A percentile compares a stretch with the other conserved stretches of the same genome.
phyloP scores from a whole-genome alignment of 2,888 invertebrate genomes.

The Coleophora flavipennella region DNA sequence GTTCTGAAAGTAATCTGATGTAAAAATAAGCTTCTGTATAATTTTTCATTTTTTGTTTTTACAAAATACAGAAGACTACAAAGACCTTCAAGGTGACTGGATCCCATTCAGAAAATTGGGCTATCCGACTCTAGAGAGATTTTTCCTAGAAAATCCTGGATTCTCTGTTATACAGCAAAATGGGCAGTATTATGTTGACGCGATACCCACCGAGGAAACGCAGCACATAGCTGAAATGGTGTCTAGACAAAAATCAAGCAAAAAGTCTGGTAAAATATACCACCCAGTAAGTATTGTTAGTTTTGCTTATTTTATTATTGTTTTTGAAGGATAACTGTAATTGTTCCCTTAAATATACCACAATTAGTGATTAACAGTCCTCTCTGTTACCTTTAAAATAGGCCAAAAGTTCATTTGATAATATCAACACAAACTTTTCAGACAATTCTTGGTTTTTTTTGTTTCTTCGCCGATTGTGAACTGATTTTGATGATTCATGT shows the following conservation, averaged over 20 bases:
- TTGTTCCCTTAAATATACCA: too few species aligned
- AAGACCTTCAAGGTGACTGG: conserved; percentile 73
- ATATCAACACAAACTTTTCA: too few species aligned
- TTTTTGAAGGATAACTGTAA: too few species aligned
- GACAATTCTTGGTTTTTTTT: too few species aligned
- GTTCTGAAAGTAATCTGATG: too few species aligned
- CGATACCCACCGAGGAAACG: conserved; percentile 71
- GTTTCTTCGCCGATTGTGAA: too few species aligned
- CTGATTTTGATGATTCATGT: too few species aligned
- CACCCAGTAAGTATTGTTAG: conserved; percentile 41
- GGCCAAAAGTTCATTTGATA: background rate
- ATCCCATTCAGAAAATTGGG: conserved; percentile 77
- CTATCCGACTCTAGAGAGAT: conserved; percentile 69
- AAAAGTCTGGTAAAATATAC: conserved; percentile 44
- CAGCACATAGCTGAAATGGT: conserved; percentile 73
- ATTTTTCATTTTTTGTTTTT: background rate
- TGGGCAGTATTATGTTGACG: conserved; percentile 72
- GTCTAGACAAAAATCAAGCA: conserved; percentile 54
- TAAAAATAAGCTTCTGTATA: too few species aligned
- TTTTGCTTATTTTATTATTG: too few species aligned
- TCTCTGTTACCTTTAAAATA: background rate
- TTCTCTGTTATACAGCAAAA: conserved; percentile 65
- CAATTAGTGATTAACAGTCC: too few species aligned
- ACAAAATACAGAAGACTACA: conserved; percentile 70
- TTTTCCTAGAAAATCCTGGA: conserved; percentile 72